Evolutionary conservation across 2,797 vertebrate genomes (phyloP).

Genomic region (Malacoraja senta): DNA sequence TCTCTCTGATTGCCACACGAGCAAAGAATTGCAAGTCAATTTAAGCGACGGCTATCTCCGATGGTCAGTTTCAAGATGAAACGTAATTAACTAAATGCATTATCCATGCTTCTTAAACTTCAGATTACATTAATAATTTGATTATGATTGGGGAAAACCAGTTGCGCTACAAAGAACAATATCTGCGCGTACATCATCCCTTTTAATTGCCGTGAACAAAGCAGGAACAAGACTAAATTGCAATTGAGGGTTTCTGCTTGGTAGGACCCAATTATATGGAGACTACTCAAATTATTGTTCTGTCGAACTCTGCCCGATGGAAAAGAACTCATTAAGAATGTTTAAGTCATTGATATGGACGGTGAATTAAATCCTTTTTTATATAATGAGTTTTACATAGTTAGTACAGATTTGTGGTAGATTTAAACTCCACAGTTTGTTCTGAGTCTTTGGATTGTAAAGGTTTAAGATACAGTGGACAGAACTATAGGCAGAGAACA

Average conservation of each 20-base stretch:
- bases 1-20: too few relatives aligned
- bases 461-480: neutral
- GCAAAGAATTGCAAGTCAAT: neutral
- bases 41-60: neutral
- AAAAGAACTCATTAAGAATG: neutral
- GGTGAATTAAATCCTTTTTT: neutral
- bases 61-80: neutral
- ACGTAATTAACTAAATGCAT: neutral
- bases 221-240: neutral
- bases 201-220: neutral
- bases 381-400: neutral
- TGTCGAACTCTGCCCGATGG: neutral
- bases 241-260: slow-evolving; percentile 10
- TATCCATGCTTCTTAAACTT: neutral
- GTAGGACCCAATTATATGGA: neutral
- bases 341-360: neutral
- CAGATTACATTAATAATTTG: neutral
- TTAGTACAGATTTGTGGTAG: neutral
- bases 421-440: neutral
- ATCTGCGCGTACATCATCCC: neutral
- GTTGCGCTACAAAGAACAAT: neutral
- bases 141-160: neutral
- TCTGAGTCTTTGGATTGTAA: neutral
- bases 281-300: neutral
- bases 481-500: neutral